A percentile compares a stretch with the other conserved stretches of the same genome.
Evolutionary conservation across 2,888 invertebrate genomes (phyloP).

Genomic region (Panzeria rudis): DNA sequence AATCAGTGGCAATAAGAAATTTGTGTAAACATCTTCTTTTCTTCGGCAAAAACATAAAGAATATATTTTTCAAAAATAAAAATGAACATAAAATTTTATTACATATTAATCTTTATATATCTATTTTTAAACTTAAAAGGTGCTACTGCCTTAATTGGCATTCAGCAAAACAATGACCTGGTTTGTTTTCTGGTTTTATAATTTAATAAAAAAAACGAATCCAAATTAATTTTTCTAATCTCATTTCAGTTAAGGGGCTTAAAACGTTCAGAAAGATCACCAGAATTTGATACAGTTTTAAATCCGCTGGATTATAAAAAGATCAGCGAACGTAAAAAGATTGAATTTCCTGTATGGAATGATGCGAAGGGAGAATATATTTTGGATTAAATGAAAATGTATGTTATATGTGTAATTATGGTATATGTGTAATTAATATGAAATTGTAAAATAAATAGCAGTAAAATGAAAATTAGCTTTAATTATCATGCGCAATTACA

Average conservation of each 20-base stretch:
- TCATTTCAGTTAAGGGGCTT: conserved; percentile 30
- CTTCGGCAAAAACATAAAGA: conserved; percentile 2
- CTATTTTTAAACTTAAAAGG: conserved; percentile 38
- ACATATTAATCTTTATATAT: conserved; percentile 48
- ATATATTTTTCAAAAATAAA: conserved; percentile 4
- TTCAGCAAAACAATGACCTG: conserved; percentile 1
- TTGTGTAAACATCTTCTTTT: conserved; percentile 34
- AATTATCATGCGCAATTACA: too few relatives aligned
- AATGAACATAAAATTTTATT: conserved; percentile 54
- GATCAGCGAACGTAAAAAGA: conserved; percentile 65
- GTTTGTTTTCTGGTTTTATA: conserved; percentile 1
- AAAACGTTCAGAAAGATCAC: conserved; percentile 42
- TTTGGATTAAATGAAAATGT: background rate
- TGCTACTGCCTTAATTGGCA: conserved; percentile 35
- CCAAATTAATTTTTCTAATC: background rate
- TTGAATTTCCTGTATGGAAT: conserved; percentile 77
- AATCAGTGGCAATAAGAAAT: conserved; percentile 48
- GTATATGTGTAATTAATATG: background rate
- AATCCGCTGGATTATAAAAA: conserved; percentile 51
- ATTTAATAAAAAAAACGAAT: too few relatives aligned
- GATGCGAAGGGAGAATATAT: conserved; percentile 75
- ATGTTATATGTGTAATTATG: background rate
- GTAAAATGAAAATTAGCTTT: too few relatives aligned
- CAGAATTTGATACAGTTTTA: conserved; percentile 48
- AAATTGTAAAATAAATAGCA: background rate